Base-by-base conservation (phyloP, 92 coral and sea anemone genomes). In the Zoanthus sansibaricus region DNA sequence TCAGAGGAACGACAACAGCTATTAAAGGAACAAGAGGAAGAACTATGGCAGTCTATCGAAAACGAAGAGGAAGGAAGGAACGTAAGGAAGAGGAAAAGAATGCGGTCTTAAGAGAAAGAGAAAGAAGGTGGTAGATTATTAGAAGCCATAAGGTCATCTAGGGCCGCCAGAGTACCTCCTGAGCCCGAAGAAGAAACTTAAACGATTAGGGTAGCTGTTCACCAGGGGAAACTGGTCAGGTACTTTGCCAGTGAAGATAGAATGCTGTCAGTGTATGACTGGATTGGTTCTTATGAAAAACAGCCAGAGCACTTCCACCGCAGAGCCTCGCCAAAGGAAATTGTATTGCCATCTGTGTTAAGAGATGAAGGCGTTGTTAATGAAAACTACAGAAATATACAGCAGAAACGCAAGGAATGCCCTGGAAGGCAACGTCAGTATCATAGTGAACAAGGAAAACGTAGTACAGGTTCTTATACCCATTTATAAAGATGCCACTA, bases 401-500 rank as follows among this genome's bases (percentile, higher is more conserved):
- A 49, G 55, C 55, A 49, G 55, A 49, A 49, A 49, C 55, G 55
- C 55, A 1, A 49, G 1, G 55, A 49, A 49, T 49, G 0, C 55
- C 55, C 55, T 49, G 55, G 55, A 49, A 49, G 55, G 55, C 55
- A 49, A 49, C 55, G 55, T 49, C 55, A 49, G 55, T 49, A 49
- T 49, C 55, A 49, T 49, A 49, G 49, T 88, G n/a, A 86, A 71
- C 46, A 91, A 72, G 77, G 91, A 89, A 14, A 83, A 91, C 51
- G 77, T 91, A 49, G 86, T 87, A 9, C 46, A 69, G 42, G 91
- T 87, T 82, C 85, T 87, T 7, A 21, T 91, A 55, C 67, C 76
- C 16, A 58, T 91, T 47, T 91, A 91, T 48, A 77, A 87, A 79
- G 87, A 82, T 64, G 62, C 70, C 74, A 49, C 71, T 58, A 83